Percentiles rank a stretch among this genome's conserved stretches.
Conservation (phyloP, 2,113 vertebrate species). For the Nerophis lumbriciformis region DNA sequence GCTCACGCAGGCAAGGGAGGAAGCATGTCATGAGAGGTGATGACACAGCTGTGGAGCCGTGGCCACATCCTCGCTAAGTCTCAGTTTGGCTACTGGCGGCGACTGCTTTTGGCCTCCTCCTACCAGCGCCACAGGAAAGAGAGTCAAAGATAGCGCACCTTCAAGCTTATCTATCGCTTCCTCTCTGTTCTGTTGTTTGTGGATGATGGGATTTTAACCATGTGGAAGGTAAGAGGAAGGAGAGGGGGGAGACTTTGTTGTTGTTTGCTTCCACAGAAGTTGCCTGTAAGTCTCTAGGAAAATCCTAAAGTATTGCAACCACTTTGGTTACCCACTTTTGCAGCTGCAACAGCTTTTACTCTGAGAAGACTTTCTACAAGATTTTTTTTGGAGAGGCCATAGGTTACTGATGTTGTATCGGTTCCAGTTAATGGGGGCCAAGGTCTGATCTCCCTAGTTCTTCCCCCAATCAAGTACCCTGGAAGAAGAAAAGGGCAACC, state of each 20-base stretch:
- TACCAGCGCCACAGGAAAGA: conserved; percentile 36
- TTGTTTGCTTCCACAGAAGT: not conserved
- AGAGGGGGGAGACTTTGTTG: conserved; percentile 8
- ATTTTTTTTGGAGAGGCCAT: not conserved
- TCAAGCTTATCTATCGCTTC: conserved; percentile 28
- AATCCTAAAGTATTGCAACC: conserved; percentile 20
- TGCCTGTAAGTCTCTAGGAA: conserved; percentile 18
- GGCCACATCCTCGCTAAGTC: conserved; percentile 47
- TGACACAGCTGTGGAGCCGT: conserved; percentile 54
- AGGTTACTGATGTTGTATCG: not conserved
- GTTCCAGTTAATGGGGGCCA: not conserved
- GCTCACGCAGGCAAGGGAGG: conserved; percentile 58
- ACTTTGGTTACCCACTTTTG: not conserved
- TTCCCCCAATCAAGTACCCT: not conserved
- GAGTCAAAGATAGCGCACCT: conserved; percentile 41
- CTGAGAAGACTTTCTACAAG: not conserved
- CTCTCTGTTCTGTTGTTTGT: conserved; percentile 51
- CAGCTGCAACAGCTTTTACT: conserved; percentile 10
- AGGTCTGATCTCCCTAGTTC: not conserved
- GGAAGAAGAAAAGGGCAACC: not conserved
- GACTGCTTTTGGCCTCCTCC: not conserved
- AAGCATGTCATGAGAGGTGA: conserved; percentile 69
- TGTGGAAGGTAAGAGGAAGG: conserved; percentile 67
- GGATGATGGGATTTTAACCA: conserved; percentile 71
- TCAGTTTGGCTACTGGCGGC: conserved; percentile 24